phyloP scores from a whole-genome alignment of 2,113 vertebrate genomes.

The Oryzias melastigma region DNA sequence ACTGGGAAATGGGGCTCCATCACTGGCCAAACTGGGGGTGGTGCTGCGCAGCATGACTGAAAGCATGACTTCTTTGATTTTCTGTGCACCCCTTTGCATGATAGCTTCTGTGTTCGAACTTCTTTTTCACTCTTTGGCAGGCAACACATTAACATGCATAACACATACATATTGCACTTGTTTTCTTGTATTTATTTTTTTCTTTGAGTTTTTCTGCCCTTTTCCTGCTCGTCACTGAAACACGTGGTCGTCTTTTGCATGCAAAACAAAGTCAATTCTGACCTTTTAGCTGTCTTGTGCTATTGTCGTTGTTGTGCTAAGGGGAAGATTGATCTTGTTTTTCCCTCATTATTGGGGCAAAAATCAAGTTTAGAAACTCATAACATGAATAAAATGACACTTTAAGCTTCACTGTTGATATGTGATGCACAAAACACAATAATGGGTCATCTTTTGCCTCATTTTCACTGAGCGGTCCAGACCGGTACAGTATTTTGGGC shows the following conservation, averaged over 20 bases:
- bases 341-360: too few relatives aligned
- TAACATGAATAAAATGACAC: too few relatives aligned
- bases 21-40: conserved; percentile 35
- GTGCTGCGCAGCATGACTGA: conserved; percentile 38
- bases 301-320: too few relatives aligned
- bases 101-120: conserved; percentile 17
- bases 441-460: too few relatives aligned
- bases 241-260: conserved; percentile 17
- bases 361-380: too few relatives aligned
- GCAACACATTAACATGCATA: neutral
- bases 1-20: conserved; percentile 45
- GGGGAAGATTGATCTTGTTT: too few relatives aligned
- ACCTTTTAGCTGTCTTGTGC: conserved; percentile 33
- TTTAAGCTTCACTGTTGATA: too few relatives aligned
- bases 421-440: too few relatives aligned
- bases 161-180: neutral
- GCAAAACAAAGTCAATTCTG: conserved; percentile 21
- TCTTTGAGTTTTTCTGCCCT: neutral
- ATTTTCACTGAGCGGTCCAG: too few relatives aligned
- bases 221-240: neutral
- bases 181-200: neutral
- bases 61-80: conserved; percentile 42
- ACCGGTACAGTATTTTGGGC: too few relatives aligned
- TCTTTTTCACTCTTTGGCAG: conserved; percentile 6
- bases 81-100: conserved; percentile 19